Base-by-base conservation (phyloP, 1,140 invertebrate species). In the Drosophila oshimai region DNA sequence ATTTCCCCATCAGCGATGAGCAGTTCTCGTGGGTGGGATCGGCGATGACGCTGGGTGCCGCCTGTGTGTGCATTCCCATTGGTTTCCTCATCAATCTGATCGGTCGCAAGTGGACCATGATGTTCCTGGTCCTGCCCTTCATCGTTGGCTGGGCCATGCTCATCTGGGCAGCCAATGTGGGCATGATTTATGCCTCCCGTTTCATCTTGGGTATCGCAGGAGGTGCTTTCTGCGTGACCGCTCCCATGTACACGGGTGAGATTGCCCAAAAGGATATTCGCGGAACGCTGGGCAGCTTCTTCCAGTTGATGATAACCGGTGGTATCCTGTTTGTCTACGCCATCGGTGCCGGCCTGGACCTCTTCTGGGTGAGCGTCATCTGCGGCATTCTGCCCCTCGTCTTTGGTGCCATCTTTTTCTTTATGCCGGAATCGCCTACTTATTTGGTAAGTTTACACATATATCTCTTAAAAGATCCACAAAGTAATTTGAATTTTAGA, bases 231-330 rank as follows among this genome's bases (percentile, higher is more conserved):
- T 95, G 95, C 58, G 94, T 95, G 1, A 94, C 94, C 0, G 95
- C 94, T 0, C 96, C 96, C 0, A 93, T 96, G 45, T 98, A 97
- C 79, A 95, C 95, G 0, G 95, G 95, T 17, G 97, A 98, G 92
- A 96, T 96, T 28, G 94, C 95, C 0, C 95, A 97, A 68, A 95
- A 94, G 57, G 92, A 94, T 5, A 95, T 97, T 61, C 92, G 97
- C 28, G 97, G 97, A 5, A 94, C 94, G 1, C 91, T 97, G 1
- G 96, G 96, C 4, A 95, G 95, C 13, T 95, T 94, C 65, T 96
- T 96, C 68, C 96, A 97, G 78, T 90, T 97, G 6, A 94, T 95
- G 92, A 93, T 96, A 24, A 95, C 94, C 0, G 86, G 94, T 13
- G 96, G 96, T 64, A 96, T 97, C 29, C 89, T 96, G 1, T 91